Base-by-base conservation (phyloP, 2,888 invertebrate genomes). In the Cylindroiulus punctatus region DNA sequence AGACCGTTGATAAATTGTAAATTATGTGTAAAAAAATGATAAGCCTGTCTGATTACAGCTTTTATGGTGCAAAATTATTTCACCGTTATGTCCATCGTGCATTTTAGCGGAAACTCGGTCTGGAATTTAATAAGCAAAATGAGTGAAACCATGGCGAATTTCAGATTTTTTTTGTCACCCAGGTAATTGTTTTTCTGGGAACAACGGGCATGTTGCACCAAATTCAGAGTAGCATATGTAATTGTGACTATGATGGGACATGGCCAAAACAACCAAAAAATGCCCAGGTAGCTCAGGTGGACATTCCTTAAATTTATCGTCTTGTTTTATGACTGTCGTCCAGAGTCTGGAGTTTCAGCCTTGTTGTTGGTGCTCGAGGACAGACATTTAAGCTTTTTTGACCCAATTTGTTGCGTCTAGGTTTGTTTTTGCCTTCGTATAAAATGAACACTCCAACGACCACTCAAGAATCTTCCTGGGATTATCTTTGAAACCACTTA, bases 81-180 rank as follows among this genome's bases (percentile, higher is more conserved):
- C 30, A 12, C 30, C 30, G 22, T 76, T 76, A 30, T 76, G 30
- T 30, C 76, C 26, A 26, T 30, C 30, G 2, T 76, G 26, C 30
- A 12, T 30, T 76, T 30, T 30, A 14, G 30, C 30, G 26, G 26
- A 30, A 26, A 22, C 30, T 76, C 5, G 2, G 30, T 30, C 76
- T 76, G 30, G 14, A 7, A 14, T 30, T 30, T 30, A 76, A 76
- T 30, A 4, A 22, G 26, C 30, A 76, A 76, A 76, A 76, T 76
- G 76, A 76, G 26, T 76, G 76, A 76, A 76, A 76, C 76, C 76
- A 76, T 76, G 30, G 22, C 76, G 76, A 76, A 76, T 76, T 76
- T 1, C 14, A 3, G 2, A 12, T 10, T 30, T 76, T 76, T 76
- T 76, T n/a, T n/a, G 44, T 17, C 22, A 26, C 26, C 30, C 30